Evolutionary conservation across 2,113 vertebrate species (phyloP).

Genomic region (Odontesthes bonariensis): DNA sequence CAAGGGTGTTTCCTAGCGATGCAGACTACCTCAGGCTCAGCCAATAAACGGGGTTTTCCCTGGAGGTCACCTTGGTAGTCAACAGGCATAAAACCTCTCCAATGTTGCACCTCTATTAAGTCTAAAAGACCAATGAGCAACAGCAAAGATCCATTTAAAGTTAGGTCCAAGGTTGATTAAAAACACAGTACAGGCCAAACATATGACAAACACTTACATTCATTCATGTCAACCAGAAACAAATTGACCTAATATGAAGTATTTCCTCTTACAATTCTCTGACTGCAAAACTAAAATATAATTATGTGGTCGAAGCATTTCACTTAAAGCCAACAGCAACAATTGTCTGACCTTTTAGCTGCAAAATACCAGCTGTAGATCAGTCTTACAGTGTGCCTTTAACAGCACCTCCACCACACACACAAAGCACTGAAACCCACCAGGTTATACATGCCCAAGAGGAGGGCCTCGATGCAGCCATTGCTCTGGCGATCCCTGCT

Average conservation of each 20-base stretch:
- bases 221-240: background rate
- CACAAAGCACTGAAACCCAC: conserved; percentile 78
- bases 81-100: conserved; percentile 24
- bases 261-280: background rate
- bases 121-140: conserved; percentile 3
- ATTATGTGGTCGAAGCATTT: background rate
- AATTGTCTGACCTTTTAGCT: background rate
- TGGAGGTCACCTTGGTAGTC: conserved; percentile 37
- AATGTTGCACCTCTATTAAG: background rate
- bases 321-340: background rate
- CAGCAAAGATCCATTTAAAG: background rate
- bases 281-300: too few species aligned
- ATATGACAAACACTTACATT: background rate
- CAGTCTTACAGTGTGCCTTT: too few species aligned
- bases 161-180: background rate
- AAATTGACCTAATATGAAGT: background rate
- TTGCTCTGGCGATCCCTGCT: conserved; percentile 95
- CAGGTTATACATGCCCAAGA: conserved; percentile 98
- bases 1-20: conserved; percentile 57
- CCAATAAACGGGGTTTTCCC: conserved; percentile 58
- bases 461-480: conserved; percentile 96
- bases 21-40: conserved; percentile 50
- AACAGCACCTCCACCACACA: background rate
- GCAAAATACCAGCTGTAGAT: too few species aligned
- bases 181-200: background rate